Evolutionary conservation across 2,113 vertebrate species (phyloP).

Genomic region (Bothrops jararaca): DNA sequence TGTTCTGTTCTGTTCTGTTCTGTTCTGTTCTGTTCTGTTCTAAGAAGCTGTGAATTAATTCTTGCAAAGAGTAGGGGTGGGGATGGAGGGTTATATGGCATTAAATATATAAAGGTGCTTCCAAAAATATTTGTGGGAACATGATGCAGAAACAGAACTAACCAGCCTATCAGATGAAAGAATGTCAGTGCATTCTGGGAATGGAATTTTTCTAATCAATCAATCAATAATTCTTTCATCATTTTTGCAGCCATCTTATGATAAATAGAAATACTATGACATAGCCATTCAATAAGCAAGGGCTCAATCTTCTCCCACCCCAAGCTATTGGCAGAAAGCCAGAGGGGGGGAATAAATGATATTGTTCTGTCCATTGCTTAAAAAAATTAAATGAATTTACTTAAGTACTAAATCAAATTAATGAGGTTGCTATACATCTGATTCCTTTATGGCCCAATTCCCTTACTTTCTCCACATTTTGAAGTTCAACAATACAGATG

Average conservation of each 20-base stretch:
- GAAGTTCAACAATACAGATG: slow-evolving; percentile 11
- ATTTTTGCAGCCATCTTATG: slow-evolving; percentile 27
- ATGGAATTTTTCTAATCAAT: slow-evolving; percentile 31
- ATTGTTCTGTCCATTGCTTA: slow-evolving; percentile 17
- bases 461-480: not conserved
- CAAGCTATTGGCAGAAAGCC: not conserved
- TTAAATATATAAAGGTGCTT: not conserved
- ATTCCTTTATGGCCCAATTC: slow-evolving; percentile 19
- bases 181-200: not conserved
- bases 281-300: slow-evolving; percentile 24
- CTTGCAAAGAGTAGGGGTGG: not conserved
- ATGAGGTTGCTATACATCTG: slow-evolving; percentile 24
- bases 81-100: not conserved
- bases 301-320: slow-evolving; percentile 1
- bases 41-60: not conserved
- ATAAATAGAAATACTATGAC: slow-evolving; percentile 17
- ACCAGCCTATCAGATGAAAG: not conserved
- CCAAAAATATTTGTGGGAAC: not conserved
- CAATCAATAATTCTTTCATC: slow-evolving; percentile 25
- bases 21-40: too few relatives aligned
- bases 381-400: slow-evolving; percentile 26
- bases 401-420: slow-evolving; percentile 47
- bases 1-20: too few relatives aligned
- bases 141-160: not conserved
- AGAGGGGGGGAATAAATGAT: slow-evolving; percentile 38